phyloP scores from a whole-genome alignment of 2,113 vertebrate species.

The Sebastes fasciatus region DNA sequence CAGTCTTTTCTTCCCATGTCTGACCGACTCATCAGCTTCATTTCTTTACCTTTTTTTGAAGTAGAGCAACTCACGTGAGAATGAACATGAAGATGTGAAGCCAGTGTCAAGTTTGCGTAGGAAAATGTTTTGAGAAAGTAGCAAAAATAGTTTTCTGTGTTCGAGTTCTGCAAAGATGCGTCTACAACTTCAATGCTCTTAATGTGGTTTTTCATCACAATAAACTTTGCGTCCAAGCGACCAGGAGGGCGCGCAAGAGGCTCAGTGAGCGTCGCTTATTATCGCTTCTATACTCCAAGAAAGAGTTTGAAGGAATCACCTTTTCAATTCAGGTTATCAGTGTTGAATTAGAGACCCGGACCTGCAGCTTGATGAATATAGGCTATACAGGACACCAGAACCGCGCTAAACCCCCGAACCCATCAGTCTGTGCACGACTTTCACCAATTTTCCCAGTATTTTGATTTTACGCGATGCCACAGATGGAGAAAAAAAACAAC shows the following conservation, averaged over 20 bases:
- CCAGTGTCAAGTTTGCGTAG: background rate
- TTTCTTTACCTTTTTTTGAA: constrained; percentile 8
- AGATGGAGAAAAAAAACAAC: background rate
- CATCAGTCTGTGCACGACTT: constrained; percentile 34
- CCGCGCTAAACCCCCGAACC: background rate
- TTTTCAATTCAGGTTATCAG: constrained; percentile 30
- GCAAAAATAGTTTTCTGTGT: background rate
- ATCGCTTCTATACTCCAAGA: background rate
- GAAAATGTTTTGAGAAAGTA: background rate
- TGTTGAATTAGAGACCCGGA: constrained; percentile 37
- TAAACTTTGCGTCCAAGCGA: constrained; percentile 31
- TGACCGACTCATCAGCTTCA: constrained; percentile 8
- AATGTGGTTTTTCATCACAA: background rate
- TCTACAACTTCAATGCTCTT: background rate
- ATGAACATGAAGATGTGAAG: background rate
- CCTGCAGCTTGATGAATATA: constrained; percentile 33
- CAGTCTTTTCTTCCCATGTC: constrained; percentile 47
- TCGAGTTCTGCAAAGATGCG: background rate
- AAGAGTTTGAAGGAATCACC: constrained; percentile 42
- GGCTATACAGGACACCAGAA: constrained; percentile 17
- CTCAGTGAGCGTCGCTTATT: constrained; percentile 10
- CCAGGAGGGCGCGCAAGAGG: constrained; percentile 11
- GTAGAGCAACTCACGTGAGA: background rate
- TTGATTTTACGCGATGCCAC: constrained; percentile 22
- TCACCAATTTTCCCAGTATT: constrained; percentile 9